Base-by-base conservation (phyloP, 2,113 vertebrate species). In the Larimichthys crocea region DNA sequence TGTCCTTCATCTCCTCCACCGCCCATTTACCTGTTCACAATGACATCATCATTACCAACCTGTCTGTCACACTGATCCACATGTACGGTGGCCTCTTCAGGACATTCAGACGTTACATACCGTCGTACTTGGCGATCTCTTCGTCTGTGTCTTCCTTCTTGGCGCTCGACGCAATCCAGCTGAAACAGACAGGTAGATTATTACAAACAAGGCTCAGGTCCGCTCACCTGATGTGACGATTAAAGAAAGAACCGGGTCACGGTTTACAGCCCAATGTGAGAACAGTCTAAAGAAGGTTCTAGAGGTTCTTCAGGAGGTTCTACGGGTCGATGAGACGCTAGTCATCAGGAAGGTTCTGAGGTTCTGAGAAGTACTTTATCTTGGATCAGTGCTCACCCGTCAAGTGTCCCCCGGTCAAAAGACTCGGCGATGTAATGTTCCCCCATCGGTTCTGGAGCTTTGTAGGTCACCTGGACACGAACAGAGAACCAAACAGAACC, bases 111-210 rank as follows among this genome's bases (percentile, higher is more conserved):
- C 35, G 35, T 40, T 4, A 71, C 97, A 89, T 84, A 99, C 98
- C 98, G 44, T 99, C 98, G 0, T 99, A 99, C 88, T 98, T 99
- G 1, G 98, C 96, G 67, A 99, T 99, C 9, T 99, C 98, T 81
- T 99, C 98, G 87, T 99, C 98, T 0, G 96, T 94, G 29, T 96
- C 97, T 1, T 99, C 97, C 83, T 99, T 99, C 93, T 99, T 99
- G n/a, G 98, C 98, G 79, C 92, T 97, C 64, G 98, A 99, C 86
- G 96, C 68, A 62, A 99, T 92, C 98, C 98, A 99, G 12, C 98
- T 99, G 86, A 46, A 94, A 85, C 10, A 12, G 19, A 71, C 48
- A 73, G 63, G 50, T 0, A 40, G 61, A 20, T 72, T 3, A 63
- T 46, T 46, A 46, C 10, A 46, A 14, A 46, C 44, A 26, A 26